These are phyloP conservation scores for Esperia sulphurella DNA, from an alignment of 2,888 invertebrate species.

Conservation along the genomic window DNA sequence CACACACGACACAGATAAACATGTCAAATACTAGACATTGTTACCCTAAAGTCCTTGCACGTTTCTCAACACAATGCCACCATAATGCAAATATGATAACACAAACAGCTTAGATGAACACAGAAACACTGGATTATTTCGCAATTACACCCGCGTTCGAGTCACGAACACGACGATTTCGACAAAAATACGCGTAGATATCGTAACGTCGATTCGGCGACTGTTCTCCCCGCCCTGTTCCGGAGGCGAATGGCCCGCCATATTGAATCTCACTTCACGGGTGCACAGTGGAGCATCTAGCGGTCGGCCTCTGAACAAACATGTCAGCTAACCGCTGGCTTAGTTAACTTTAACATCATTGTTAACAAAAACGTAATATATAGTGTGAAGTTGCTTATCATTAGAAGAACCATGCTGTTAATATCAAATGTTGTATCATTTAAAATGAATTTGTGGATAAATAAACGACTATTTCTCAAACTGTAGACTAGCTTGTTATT, in stretches of 20 bases:
- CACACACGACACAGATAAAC: constrained; percentile 80
- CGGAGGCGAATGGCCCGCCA: constrained; percentile 75
- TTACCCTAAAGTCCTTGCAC: constrained; percentile 75
- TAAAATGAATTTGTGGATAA: not conserved
- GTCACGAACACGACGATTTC: constrained; percentile 70
- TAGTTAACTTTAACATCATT: not conserved
- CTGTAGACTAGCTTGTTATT: not conserved
- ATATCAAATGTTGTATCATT: not conserved
- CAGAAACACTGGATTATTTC: constrained; percentile 68
- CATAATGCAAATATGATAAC: constrained; percentile 64
- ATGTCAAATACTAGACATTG: constrained; percentile 79
- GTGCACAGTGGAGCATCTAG: constrained; percentile 58
- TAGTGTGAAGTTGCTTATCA: not conserved
- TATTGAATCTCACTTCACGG: constrained; percentile 61
- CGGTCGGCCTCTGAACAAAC: constrained; percentile 42
- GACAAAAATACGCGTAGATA: constrained; percentile 75
- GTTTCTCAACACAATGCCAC: constrained; percentile 71
- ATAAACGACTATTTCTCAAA: not conserved
- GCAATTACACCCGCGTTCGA: constrained; percentile 73
- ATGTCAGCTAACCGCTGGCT: constrained; percentile 16
- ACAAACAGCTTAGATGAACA: constrained; percentile 65
- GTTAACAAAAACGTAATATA: not conserved
- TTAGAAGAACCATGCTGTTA: not conserved
- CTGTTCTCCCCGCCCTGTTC: constrained; percentile 79
- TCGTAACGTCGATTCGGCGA: constrained; percentile 69